Evolutionary conservation across 2,113 vertebrate genomes (phyloP), one percentile per base, ranked within the genome.

Genomic region (Entelurus aequoreus): DNA sequence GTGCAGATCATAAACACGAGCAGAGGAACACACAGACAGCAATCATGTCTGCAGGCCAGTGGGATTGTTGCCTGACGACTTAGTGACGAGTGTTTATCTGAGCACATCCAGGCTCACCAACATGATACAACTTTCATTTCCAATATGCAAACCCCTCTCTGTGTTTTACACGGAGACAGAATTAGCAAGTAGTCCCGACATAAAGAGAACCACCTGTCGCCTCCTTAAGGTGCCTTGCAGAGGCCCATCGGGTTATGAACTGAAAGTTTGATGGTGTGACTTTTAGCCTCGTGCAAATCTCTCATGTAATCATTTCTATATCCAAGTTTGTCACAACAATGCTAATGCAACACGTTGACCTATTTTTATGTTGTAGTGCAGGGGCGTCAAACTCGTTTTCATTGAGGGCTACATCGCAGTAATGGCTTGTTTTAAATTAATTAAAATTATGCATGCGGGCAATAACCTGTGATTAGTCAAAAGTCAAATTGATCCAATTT

Each of bases 61-160:
- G 70, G 75, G 63, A 79, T 68, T 63, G 61, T 63, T 50, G 36
- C 60, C 61, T 56, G 65, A 66, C 63, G 73, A 73, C 57, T 76
- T 65, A 72, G 48, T 69, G 65, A 80, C 84, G 83, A 74, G 76
- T 77, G 79, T 52, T 78, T 56, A 57, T 75, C 65, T 60, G 60
- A 82, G 63, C 51, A 47, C 21, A 52, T 67, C 61, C 72, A 77
- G 56, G 71, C 67, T 35, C 71, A 38, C 37, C 16, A 49, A 53
- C 42, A 66, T 8, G 50, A 64, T 62, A n/a, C 71, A 37, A 59
- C 14, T 66, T 49, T 42, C 28, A 21, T 66, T 48, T 52, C 47
- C 21, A 16, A 40, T 49, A 53, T 42, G 15, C 55, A 50, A 14
- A 50, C 46, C 42, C 0, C 1, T 35, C 54, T 50, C 42, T 35